These are phyloP conservation scores for Mesocentrotus franciscanus DNA, from an alignment of 53 echinoderm and acorn worm genomes.

Conservation along the genomic window DNA sequence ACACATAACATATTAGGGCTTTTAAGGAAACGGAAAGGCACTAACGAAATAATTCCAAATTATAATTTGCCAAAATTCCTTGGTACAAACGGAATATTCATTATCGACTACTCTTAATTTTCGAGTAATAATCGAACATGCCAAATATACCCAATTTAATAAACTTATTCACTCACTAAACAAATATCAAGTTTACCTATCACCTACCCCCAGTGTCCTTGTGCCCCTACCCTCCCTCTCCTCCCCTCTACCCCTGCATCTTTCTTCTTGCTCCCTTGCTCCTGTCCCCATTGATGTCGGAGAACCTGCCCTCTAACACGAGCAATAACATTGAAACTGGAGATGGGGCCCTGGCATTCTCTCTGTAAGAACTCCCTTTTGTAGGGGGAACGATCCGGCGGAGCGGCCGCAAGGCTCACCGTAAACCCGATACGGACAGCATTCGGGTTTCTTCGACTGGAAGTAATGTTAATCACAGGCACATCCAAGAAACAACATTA, in stretches of 20 bases:
- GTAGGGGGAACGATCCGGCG: constrained; percentile 23
- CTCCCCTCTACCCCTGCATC: background rate
- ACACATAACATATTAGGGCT: too few species aligned
- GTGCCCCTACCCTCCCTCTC: background rate
- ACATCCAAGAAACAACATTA: constrained; percentile 26
- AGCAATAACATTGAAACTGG: constrained; percentile 49
- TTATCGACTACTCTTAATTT: too few species aligned
- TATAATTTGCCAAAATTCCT: too few species aligned
- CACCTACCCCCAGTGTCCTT: background rate
- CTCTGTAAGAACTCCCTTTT: constrained; percentile 22
- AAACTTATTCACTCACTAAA: background rate
- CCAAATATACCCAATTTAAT: background rate
- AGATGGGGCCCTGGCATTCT: constrained; percentile 3
- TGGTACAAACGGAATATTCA: too few species aligned
- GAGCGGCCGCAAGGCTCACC: constrained; percentile 45
- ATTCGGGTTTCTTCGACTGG: constrained; percentile 21
- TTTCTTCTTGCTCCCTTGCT: background rate
- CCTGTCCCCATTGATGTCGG: background rate
- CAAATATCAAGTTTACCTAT: background rate
- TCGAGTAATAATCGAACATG: background rate
- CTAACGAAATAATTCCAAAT: too few species aligned
- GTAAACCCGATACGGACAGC: constrained; percentile 43
- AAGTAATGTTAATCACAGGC: constrained; percentile 65
- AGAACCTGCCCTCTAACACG: constrained; percentile 26
- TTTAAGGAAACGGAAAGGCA: too few species aligned